Evolutionary conservation across 2,888 invertebrate species (phyloP), one percentile per base, ranked within the genome.

Genomic region (Plemyria rubiginata): DNA sequence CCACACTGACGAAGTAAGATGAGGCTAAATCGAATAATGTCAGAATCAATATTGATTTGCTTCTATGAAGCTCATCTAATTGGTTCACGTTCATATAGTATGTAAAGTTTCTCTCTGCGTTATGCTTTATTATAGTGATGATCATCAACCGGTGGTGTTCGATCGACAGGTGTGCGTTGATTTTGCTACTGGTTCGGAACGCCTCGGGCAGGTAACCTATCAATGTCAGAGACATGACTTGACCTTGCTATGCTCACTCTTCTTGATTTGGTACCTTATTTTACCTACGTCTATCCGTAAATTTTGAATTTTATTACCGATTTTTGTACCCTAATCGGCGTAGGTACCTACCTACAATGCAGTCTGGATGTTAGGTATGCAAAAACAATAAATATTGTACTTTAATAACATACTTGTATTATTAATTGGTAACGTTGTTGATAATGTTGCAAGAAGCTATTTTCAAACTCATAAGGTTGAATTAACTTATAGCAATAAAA

Each of bases 171-270:
- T 79, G 78, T 60, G 70, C 63, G 65, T 61, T 72, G 74, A 68
- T 79, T 77, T 77, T 71, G 76, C 74, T 71, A 70, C 71, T 68
- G 72, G 74, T 74, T 73, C 67, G 65, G 55, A 62, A 61, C 71
- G 75, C 80, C 78, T 70, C 73, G 59, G 76, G 81, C 77, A 57
- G 71, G 32, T 61, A n/a, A 76, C 60, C 72, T 71, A 71, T 70
- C 82, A 82, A 79, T 82, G 80, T 80, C 82, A 81, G 76, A 64
- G 58, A 68, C 68, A 66, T 57, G 65, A 60, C 59, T 68, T 68
- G 72, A 70, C 72, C 70, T 73, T 67, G 70, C 55, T 65, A 61
- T 51, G 57, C 45, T 57, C 63, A 65, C 52, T 67, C 64, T 71
- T 67, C 65, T 70, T 57, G 55, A 52, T 57, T 54, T 28, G 15